phyloP scores from a whole-genome alignment of 2,888 invertebrate species.

The Aplocera efformata region DNA sequence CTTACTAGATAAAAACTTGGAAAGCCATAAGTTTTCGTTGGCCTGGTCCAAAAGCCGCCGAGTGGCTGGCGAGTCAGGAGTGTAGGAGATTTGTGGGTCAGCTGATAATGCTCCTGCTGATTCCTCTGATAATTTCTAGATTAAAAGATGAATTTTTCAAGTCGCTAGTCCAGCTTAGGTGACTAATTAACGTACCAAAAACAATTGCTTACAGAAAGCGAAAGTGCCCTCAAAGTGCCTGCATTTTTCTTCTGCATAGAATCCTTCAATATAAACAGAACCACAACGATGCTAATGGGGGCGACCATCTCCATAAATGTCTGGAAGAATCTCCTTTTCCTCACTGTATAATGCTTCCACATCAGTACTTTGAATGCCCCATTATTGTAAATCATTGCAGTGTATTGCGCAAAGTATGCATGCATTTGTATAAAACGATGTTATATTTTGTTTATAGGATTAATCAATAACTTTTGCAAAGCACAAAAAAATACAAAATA shows the following conservation, averaged over 20 bases:
- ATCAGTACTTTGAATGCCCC: constrained; percentile 13
- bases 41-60: background rate
- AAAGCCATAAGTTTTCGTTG: background rate
- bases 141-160: too few species aligned
- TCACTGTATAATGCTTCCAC: constrained; percentile 15
- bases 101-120: background rate
- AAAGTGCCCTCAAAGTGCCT: too few species aligned
- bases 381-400: too few species aligned
- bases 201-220: too few species aligned
- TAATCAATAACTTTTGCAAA: too few species aligned
- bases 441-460: too few species aligned
- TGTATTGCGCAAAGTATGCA: too few species aligned
- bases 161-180: too few species aligned
- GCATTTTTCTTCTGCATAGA: too few species aligned
- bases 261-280: constrained; percentile 3
- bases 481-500: too few species aligned
- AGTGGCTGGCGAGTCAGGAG: constrained; percentile 1
- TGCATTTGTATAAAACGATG: too few species aligned
- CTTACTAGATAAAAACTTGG: constrained; percentile 1
- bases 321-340: constrained; percentile 8
- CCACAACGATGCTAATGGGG: constrained; percentile 3
- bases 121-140: constrained; percentile 1
- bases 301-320: constrained; percentile 4
- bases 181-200: too few species aligned
- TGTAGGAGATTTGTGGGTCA: background rate